Evolutionary conservation across 2,888 invertebrate species (phyloP).

Genomic region (Polymixis flavicincta): DNA sequence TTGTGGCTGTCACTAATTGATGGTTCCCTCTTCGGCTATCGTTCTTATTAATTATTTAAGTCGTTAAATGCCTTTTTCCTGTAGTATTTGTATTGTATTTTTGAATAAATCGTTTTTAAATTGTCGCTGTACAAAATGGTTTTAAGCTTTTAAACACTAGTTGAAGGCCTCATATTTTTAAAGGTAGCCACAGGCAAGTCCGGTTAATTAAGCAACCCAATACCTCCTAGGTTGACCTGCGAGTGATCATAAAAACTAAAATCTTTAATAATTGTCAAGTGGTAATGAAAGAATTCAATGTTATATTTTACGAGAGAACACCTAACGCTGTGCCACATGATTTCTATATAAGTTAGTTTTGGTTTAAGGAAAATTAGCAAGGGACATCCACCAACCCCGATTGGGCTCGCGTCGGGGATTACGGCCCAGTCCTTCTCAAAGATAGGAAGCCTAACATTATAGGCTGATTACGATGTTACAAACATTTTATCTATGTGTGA

Average conservation of each 20-base stretch:
- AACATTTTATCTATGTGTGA: neutral
- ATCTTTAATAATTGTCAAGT: neutral
- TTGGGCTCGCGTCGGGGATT: neutral
- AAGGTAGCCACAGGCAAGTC: too few species aligned
- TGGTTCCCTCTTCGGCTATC: conserved; percentile 59
- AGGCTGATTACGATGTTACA: too few species aligned
- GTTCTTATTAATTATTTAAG: conserved; percentile 58
- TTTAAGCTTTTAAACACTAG: too few species aligned
- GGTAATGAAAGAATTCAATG: neutral
- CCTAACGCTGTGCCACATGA: neutral
- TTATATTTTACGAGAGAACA: neutral
- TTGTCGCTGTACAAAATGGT: neutral
- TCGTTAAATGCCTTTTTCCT: conserved; percentile 59
- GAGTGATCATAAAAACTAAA: too few species aligned
- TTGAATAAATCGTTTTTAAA: neutral
- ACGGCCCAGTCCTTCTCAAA: neutral
- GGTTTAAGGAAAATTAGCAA: neutral
- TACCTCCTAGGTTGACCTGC: too few species aligned
- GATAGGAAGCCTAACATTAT: neutral
- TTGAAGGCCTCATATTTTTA: too few species aligned
- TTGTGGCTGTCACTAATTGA: conserved; percentile 69
- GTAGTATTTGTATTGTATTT: conserved; percentile 24
- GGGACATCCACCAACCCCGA: neutral
- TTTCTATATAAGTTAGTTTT: neutral
- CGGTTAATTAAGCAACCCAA: too few species aligned